phyloP scores from a whole-genome alignment of 2,113 vertebrate species.

The Phaethornis superciliosus region DNA sequence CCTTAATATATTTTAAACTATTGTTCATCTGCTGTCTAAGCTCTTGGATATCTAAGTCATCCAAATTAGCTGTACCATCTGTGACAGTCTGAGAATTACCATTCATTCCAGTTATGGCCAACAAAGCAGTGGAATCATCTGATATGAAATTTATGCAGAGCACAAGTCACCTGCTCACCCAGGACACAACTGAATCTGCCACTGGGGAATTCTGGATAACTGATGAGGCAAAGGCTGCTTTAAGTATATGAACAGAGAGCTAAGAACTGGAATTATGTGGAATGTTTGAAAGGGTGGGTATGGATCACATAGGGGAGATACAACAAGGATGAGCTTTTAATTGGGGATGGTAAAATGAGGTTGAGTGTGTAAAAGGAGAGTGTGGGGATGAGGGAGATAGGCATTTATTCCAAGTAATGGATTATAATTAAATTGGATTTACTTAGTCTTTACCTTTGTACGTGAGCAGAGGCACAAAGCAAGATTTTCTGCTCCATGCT shows the following conservation, averaged over 20 bases:
- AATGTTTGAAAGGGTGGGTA: neutral
- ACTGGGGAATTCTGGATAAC: neutral
- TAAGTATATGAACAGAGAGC: neutral
- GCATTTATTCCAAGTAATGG: neutral
- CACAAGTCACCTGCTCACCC: neutral
- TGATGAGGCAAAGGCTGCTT: neutral
- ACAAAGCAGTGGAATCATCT: neutral
- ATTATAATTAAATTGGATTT: neutral
- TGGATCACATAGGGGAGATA: neutral
- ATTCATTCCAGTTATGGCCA: neutral
- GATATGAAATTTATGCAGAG: neutral
- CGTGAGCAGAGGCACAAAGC: neutral
- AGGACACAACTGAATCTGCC: neutral
- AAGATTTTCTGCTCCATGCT: neutral
- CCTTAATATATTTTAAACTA: neutral
- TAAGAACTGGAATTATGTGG: neutral
- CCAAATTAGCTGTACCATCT: neutral
- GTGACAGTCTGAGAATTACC: neutral
- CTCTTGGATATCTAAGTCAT: neutral
- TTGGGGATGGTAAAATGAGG: neutral
- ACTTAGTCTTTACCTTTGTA: neutral
- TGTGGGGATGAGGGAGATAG: neutral
- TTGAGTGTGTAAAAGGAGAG: neutral
- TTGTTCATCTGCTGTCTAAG: neutral
- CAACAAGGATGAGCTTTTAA: neutral